phyloP scores from a whole-genome alignment of 2,113 vertebrate genomes.

The Reinhardtius hippoglossoides region DNA sequence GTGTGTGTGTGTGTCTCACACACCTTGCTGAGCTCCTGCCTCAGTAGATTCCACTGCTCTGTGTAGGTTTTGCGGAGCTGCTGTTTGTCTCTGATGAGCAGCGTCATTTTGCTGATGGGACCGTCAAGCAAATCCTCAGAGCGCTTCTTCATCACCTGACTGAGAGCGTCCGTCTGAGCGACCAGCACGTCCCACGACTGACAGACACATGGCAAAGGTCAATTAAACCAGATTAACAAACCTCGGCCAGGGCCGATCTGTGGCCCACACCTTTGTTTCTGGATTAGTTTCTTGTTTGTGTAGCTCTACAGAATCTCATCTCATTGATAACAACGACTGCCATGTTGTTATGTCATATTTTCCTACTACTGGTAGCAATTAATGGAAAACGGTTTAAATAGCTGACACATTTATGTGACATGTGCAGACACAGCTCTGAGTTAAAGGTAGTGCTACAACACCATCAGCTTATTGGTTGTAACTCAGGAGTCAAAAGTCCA shows the following conservation, averaged over 20 bases:
- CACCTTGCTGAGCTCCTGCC: constrained; percentile 86
- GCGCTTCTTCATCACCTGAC: constrained; percentile 87
- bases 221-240: background rate
- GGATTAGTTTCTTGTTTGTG: no score
- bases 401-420: no score
- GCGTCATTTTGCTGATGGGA: constrained; percentile 90
- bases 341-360: no score
- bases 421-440: no score
- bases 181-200: constrained; percentile 92
- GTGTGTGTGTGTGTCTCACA: background rate
- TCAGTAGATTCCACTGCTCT: constrained; percentile 91
- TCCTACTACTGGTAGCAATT: no score
- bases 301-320: background rate
- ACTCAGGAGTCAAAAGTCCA: no score
- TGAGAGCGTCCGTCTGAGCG: constrained; percentile 88
- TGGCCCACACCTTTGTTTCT: no score
- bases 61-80: constrained; percentile 89
- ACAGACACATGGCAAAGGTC: background rate
- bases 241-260: no score
- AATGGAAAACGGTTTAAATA: no score
- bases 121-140: constrained; percentile 89
- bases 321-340: background rate
- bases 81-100: constrained; percentile 95
- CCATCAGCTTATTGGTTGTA: no score
- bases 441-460: no score